Evolutionary conservation across 2,113 vertebrate genomes (phyloP).

Genomic region (Hippocampus guttulatus): DNA sequence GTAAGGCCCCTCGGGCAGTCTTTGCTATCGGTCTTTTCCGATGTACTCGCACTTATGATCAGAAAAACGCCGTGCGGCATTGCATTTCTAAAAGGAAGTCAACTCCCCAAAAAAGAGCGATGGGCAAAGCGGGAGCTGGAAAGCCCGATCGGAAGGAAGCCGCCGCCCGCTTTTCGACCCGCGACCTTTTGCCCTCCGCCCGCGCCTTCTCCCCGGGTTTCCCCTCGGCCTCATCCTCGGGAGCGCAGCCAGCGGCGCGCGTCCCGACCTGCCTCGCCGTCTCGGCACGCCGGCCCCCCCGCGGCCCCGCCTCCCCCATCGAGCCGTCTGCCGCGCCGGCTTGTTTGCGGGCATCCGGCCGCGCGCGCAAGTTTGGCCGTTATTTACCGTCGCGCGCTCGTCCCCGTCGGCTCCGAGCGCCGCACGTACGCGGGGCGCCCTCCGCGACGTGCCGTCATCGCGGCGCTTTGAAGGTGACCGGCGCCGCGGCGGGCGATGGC

Average conservation of each 20-base stretch:
- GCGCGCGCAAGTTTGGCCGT: slow-evolving; percentile 37
- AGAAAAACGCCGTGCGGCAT: too few species aligned
- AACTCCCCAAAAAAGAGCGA: too few species aligned
- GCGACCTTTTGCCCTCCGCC: too few species aligned
- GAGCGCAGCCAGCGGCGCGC: slow-evolving; percentile 20
- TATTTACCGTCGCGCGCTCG: slow-evolving; percentile 46
- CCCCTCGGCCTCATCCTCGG: too few species aligned
- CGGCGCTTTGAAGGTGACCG: slow-evolving; percentile 56
- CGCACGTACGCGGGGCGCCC: slow-evolving; percentile 34
- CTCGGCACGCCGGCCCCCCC: slow-evolving; percentile 46
- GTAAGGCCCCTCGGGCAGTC: too few species aligned
- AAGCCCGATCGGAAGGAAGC: too few species aligned
- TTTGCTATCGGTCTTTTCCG: too few species aligned
- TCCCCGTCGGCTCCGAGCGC: slow-evolving; percentile 34
- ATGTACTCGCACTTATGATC: too few species aligned
- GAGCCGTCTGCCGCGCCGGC: slow-evolving; percentile 35
- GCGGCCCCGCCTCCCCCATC: slow-evolving; percentile 41
- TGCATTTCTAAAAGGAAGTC: too few species aligned
- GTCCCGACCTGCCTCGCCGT: slow-evolving; percentile 62
- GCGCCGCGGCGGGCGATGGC: slow-evolving; percentile 68
- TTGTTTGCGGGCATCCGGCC: slow-evolving; percentile 64
- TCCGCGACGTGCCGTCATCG: slow-evolving; percentile 55
- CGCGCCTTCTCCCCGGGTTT: too few species aligned
- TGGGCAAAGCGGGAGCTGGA: too few species aligned
- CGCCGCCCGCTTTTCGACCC: too few species aligned